Base-by-base conservation (phyloP, 2,888 invertebrate genomes). In the Drosophila lutescens region DNA sequence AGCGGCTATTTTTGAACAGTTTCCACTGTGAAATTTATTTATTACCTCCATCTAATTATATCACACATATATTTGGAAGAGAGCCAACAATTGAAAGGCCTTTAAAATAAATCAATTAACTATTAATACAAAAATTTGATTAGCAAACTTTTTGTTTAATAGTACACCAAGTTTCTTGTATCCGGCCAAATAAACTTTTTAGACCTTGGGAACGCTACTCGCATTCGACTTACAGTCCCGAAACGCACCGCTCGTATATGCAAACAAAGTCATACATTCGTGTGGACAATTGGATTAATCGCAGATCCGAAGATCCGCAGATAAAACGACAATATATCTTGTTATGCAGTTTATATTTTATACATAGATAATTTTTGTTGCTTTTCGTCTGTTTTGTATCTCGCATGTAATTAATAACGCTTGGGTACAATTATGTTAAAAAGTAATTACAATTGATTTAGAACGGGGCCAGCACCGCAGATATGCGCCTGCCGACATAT, bases 381-480 rank as follows among this genome's bases (percentile, higher is more conserved):
- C 26, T 46, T 41, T 38, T 41, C 46, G 55, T 53, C 57, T 38
- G 40, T 38, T 46, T 41, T 57, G 44, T 46, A 46, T 53, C 51
- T 69, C 41, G 43, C 58, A 71, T 53, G 26, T 53, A 71, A 53
- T 74, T 59, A 67, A 71, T 81, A 87, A 79, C 79, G 69, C 69
- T 53, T 67, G 82, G 68, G 46, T 74, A 87, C 68, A 87, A 79
- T 87, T 85, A 82, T 85, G 79, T 58, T 66, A 66, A 75, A 86
- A 85, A 77, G 72, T 88, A 88, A 88, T 83, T 83, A 88, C 82
- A 83, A 67, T 77, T 84, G 72, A 72, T 77, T 76, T 71, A 69
- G 68, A 66, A 53, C 65, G 53, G 67, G 44, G 44, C 30, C 40
- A 50, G 47, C 46, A 57, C 36, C 17, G 49, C 49, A 49, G 49